A percentile compares a stretch with the other conserved stretches of the same genome.
These are phyloP conservation scores for Ctenopoma kingsleyae DNA, from an alignment of 2,797 vertebrate species.

Conservation along the genomic window DNA sequence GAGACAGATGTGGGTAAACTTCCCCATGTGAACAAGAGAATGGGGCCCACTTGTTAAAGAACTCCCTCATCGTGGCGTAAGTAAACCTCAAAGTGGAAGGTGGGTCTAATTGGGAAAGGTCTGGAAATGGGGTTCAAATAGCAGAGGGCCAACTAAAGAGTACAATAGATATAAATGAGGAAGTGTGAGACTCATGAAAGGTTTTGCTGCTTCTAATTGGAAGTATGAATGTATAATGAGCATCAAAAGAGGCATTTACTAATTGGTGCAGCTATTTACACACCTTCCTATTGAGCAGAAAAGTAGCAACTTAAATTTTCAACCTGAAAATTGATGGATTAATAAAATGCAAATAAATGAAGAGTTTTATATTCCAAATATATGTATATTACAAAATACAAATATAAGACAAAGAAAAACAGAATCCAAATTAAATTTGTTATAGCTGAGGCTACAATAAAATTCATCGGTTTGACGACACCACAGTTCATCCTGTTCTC, in stretches of 20 bases:
- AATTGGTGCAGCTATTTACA: slow-evolving; percentile 60
- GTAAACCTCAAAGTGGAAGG: slow-evolving; percentile 81
- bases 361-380: background rate
- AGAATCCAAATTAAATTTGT: background rate
- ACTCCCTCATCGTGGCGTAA: slow-evolving; percentile 67
- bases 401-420: background rate
- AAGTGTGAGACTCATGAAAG: slow-evolving; percentile 64
- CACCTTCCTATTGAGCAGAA: slow-evolving; percentile 10
- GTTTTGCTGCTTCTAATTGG: slow-evolving; percentile 69
- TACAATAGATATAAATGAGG: slow-evolving; percentile 74
- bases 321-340: background rate
- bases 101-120: slow-evolving; percentile 85
- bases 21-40: slow-evolving; percentile 80
- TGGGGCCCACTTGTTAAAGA: slow-evolving; percentile 83
- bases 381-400: accelerated
- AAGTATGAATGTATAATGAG: slow-evolving; percentile 58
- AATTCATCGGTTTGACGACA: background rate
- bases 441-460: background rate
- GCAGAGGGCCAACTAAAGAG: slow-evolving; percentile 62
- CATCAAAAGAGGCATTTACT: slow-evolving; percentile 53
- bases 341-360: background rate
- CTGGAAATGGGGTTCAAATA: slow-evolving; percentile 80
- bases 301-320: slow-evolving; percentile 2
- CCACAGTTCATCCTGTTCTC: background rate
- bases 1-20: slow-evolving; percentile 90